phyloP scores from a whole-genome alignment of 2,113 vertebrate genomes.

The Carassius carassius region DNA sequence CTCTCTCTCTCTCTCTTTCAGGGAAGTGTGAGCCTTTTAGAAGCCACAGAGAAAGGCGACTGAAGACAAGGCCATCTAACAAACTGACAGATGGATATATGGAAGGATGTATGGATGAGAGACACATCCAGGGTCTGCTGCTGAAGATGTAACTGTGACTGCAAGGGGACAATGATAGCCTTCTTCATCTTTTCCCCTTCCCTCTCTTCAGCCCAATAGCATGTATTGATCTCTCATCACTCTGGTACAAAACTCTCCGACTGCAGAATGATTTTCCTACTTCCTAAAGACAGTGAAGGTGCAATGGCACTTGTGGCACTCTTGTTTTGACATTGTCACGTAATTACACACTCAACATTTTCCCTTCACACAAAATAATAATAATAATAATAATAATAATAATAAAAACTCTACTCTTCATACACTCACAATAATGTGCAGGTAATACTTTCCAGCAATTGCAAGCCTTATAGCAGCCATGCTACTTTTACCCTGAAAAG shows the following conservation, averaged over 20 bases:
- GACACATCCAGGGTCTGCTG: conserved; percentile 6
- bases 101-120: background rate
- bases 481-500: background rate
- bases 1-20: background rate
- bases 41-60: background rate
- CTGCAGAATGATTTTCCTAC: conserved; percentile 19
- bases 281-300: background rate
- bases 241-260: conserved; percentile 10
- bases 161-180: background rate
- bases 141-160: conserved; percentile 1
- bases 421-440: background rate
- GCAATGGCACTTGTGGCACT: conserved; percentile 8
- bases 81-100: background rate
- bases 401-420: no score
- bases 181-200: background rate
- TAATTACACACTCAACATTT: conserved; percentile 8
- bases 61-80: conserved; percentile 9
- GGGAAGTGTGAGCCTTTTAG: conserved; percentile 35
- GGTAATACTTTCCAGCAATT: background rate
- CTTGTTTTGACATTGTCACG: background rate
- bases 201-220: conserved; percentile 5
- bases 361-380: background rate
- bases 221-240: conserved; percentile 31
- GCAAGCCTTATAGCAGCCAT: conserved; percentile 4
- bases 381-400: no score